Percentiles rank a stretch among this genome's conserved stretches.
These are phyloP conservation scores for Rynchops niger DNA, from an alignment of 2,113 vertebrate species.

Conservation along the genomic window DNA sequence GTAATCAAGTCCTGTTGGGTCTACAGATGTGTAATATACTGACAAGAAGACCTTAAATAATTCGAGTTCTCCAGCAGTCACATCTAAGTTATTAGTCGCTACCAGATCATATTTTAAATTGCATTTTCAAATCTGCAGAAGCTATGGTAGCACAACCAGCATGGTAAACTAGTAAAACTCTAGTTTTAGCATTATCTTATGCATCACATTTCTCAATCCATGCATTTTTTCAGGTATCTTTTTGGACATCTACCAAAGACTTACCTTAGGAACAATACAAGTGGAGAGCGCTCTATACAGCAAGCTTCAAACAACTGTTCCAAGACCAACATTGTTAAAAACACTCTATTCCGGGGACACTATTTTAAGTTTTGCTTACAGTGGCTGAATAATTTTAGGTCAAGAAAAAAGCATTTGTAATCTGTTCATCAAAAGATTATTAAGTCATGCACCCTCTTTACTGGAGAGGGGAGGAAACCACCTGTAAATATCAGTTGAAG, in stretches of 20 bases:
- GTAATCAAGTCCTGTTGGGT: background rate
- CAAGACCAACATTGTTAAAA: background rate
- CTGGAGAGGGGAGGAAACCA: background rate
- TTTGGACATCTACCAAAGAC: background rate
- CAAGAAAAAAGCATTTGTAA: background rate
- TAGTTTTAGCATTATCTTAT: background rate
- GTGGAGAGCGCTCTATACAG: background rate
- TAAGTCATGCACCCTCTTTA: background rate
- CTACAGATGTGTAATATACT: background rate
- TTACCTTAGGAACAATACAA: background rate
- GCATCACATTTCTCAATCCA: background rate
- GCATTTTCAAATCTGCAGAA: background rate
- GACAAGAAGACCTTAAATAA: background rate
- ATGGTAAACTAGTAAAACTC: background rate
- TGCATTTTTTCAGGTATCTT: background rate
- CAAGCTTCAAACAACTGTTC: background rate
- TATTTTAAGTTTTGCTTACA: background rate
- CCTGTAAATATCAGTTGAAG: background rate
- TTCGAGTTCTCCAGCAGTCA: background rate
- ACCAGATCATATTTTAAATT: background rate
- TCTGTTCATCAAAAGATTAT: background rate
- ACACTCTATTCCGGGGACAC: fast-evolving
- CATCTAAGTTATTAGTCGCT: background rate
- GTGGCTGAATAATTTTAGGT: background rate
- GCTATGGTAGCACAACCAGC: background rate